Base-by-base conservation (phyloP, 1,140 invertebrate species). In the Temnothorax curvispinosus region DNA sequence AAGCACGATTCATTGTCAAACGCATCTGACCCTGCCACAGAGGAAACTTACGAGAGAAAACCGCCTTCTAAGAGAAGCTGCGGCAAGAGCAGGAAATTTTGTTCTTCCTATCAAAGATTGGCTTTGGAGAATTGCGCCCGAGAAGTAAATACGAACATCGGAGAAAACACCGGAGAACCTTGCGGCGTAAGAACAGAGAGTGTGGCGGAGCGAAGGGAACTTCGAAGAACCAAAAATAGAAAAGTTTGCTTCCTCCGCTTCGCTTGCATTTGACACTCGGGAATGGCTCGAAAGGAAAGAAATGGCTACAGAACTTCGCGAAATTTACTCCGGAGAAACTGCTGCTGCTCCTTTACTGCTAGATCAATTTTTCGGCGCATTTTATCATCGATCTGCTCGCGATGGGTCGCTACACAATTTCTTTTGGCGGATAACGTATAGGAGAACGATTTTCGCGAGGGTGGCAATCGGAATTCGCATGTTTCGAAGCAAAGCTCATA, bases 91-190 rank as follows among this genome's bases (percentile, higher is more conserved):
- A 75, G 80, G 69, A 84, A 84, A 84, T 84, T 84, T 74, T 75
- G 69, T 32, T 84, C 69, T 84, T 84, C 41, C 54, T 74, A 54
- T n/a, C 80, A 44, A 84, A 62, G 54, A 84, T 84, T 75, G 80
- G 69, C 80, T 84, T 84, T 84, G 21, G 62, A 18, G 56, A 75
- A 75, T 84, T 75, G 80, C 41, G 27, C 27, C 21, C 41, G 41
- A 84, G 69, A 84, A 84, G 71, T 75, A 84, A 84, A 84, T 47
- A 84, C 50, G 47, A 38, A 38, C 65, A 41, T 69, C 54, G 69
- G 47, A 27, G 27, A 47, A 60, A 58, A 60, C 52, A 58, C 9
- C 44, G 27, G 62, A 65, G 35, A 47, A 69, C 21, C 38, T n/a
- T n/a, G 41, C 27, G 18, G 80, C n/a, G 27, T 47, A 32, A 60